These are phyloP conservation scores for Synanthedon andrenaeformis DNA, from an alignment of 2,888 invertebrate species.

Conservation along the genomic window DNA sequence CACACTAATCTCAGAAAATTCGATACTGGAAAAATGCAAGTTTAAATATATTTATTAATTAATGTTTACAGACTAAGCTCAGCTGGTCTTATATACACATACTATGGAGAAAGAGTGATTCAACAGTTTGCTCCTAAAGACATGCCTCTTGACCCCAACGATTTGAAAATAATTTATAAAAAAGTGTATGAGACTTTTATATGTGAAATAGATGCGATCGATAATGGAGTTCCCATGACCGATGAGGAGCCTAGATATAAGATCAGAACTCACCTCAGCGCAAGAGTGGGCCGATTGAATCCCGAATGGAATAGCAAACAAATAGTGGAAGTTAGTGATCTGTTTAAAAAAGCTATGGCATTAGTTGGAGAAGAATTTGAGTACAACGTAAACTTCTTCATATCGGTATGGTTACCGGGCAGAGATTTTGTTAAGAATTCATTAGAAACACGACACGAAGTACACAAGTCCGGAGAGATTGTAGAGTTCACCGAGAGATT, in stretches of 20 bases:
- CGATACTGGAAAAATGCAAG: too few relatives aligned
- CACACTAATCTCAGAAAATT: too few relatives aligned
- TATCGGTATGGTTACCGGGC: constrained; percentile 88
- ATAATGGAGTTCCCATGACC: constrained; percentile 93
- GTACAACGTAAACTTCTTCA: constrained; percentile 73
- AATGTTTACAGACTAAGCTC: constrained; percentile 83
- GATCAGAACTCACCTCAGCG: constrained; percentile 83
- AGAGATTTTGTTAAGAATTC: constrained; percentile 80
- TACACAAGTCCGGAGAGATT: constrained; percentile 85
- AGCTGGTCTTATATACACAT: constrained; percentile 92
- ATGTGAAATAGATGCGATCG: constrained; percentile 95
- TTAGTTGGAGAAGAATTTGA: constrained; percentile 85
- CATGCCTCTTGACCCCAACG: constrained; percentile 44
- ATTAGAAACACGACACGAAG: constrained; percentile 74
- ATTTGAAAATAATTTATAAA: constrained; percentile 71
- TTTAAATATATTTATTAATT: too few relatives aligned
- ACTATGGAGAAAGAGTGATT: constrained; percentile 87
- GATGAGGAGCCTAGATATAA: constrained; percentile 79
- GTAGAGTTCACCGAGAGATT: constrained; percentile 77
- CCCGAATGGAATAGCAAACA: constrained; percentile 83
- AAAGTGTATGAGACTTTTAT: constrained; percentile 89
- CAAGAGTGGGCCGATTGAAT: constrained; percentile 82
- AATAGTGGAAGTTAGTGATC: constrained; percentile 60
- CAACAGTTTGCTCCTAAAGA: constrained; percentile 62
- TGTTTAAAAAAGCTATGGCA: constrained; percentile 83